A percentile compares a stretch with the other conserved stretches of the same genome.
Evolutionary conservation across 2,113 vertebrate genomes (phyloP).

Genomic region (Malaclemys terrapin): DNA sequence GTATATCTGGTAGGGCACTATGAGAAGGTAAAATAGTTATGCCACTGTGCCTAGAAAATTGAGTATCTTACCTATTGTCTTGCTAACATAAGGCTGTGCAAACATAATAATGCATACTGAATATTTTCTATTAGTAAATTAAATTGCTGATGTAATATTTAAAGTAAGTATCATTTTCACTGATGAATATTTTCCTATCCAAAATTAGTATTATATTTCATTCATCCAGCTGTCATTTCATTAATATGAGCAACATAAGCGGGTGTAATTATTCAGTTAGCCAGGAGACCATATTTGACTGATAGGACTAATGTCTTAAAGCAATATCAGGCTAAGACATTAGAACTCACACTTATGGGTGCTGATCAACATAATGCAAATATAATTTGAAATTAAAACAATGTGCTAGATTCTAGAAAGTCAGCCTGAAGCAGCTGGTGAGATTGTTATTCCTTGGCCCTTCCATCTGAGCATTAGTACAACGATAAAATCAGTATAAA

Average conservation of each 20-base stretch:
- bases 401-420: background rate
- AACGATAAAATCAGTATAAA: background rate
- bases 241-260: background rate
- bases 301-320: background rate
- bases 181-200: background rate
- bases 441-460: background rate
- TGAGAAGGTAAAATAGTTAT: background rate
- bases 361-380: conserved; percentile 26
- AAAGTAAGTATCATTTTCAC: background rate
- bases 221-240: background rate
- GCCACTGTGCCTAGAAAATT: background rate
- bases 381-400: conserved; percentile 12
- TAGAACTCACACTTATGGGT: background rate
- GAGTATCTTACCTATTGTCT: background rate
- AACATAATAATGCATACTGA: background rate
- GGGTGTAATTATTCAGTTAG: background rate
- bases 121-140: background rate
- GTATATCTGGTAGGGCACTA: background rate
- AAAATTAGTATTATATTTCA: background rate
- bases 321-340: background rate
- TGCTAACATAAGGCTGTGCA: background rate
- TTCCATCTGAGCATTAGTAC: background rate
- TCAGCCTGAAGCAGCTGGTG: conserved; percentile 16
- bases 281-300: background rate
- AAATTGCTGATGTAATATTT: background rate